phyloP scores from a whole-genome alignment of 2,113 vertebrate species.

The Microcebus ravelobensis region DNA sequence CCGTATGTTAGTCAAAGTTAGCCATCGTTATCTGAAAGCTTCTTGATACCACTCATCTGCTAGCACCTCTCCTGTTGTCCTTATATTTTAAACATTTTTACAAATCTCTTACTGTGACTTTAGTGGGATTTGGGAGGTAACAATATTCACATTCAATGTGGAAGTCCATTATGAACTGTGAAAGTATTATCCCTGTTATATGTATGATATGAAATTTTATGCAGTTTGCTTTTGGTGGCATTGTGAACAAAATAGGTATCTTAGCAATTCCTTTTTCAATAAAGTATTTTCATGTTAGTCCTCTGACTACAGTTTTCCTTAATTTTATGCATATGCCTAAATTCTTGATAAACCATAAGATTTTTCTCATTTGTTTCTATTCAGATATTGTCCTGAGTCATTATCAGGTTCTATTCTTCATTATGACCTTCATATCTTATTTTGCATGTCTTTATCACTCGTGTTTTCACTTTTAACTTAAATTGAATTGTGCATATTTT shows the following conservation, averaged over 20 bases:
- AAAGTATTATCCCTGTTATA: background rate
- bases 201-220: background rate
- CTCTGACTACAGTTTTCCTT: background rate
- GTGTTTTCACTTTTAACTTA: background rate
- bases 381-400: background rate
- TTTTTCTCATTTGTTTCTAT: constrained; percentile 41
- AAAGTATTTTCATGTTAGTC: background rate
- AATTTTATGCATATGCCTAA: background rate
- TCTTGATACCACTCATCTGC: background rate
- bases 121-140: background rate
- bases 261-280: background rate
- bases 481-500: background rate
- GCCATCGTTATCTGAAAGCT: background rate
- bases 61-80: background rate
- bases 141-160: background rate
- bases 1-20: background rate
- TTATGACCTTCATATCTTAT: background rate
- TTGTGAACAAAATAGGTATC: background rate
- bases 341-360: background rate
- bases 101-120: background rate
- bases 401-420: background rate
- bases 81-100: constrained; percentile 1
- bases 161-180: background rate
- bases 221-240: background rate
- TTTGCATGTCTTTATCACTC: background rate